phyloP scores from a whole-genome alignment of 2,888 invertebrate species.

The Deilephila porcellus region DNA sequence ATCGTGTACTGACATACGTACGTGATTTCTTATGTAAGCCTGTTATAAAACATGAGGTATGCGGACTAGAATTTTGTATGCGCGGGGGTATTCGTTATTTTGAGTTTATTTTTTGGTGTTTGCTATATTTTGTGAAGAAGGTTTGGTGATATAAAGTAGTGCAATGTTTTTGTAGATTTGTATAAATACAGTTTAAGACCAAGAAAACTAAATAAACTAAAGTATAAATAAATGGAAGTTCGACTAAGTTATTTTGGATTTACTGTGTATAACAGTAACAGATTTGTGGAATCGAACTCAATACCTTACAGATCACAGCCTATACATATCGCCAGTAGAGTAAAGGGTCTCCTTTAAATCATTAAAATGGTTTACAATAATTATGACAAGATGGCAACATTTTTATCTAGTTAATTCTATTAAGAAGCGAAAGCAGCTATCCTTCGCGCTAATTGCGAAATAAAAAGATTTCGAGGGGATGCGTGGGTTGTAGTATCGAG shows the following conservation, averaged over 20 bases:
- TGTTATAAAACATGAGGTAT: neutral
- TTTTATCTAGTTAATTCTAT: conserved; percentile 37
- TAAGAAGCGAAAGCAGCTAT: conserved; percentile 65
- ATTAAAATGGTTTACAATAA: neutral
- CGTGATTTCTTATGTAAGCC: conserved; percentile 26
- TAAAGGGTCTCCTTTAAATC: no score
- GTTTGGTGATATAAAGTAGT: no score
- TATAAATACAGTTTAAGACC: neutral
- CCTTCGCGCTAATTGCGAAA: conserved; percentile 70
- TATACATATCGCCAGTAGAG: no score
- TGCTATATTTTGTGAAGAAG: neutral
- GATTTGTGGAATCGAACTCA: no score
- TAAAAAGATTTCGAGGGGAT: conserved; percentile 62
- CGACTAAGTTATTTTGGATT: no score
- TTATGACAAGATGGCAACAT: conserved; percentile 29
- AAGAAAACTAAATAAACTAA: neutral
- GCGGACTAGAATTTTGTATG: neutral
- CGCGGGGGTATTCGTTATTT: neutral
- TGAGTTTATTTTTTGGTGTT: neutral
- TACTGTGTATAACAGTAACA: no score
- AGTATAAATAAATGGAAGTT: no score
- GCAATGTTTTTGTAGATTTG: no score
- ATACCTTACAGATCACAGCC: no score
- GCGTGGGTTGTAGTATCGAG: conserved; percentile 64
- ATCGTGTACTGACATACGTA: conserved; percentile 38